These are phyloP conservation scores for Misgurnus anguillicaudatus DNA, from an alignment of 2,113 vertebrate genomes.

Conservation along the genomic window DNA sequence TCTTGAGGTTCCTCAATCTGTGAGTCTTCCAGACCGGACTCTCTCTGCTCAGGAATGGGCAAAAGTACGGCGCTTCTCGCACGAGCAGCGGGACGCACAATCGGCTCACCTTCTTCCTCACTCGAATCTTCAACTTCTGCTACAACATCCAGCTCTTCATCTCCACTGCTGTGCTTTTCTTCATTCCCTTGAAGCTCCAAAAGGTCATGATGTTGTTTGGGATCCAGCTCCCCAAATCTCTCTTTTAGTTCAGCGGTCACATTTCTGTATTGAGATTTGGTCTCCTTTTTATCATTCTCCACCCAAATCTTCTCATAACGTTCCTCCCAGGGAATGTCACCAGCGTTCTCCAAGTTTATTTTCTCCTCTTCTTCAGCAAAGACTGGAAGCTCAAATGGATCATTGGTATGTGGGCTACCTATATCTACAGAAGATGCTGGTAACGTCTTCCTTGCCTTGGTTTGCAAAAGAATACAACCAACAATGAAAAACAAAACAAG, in stretches of 20 bases:
- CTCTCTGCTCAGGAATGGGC: slow-evolving; percentile 71
- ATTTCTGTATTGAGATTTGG: slow-evolving; percentile 79
- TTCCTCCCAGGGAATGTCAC: slow-evolving; percentile 71
- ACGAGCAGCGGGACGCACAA: slow-evolving; percentile 57
- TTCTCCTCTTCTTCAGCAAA: slow-evolving; percentile 7
- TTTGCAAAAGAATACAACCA: slow-evolving; percentile 69
- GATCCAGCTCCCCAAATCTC: slow-evolving; percentile 76
- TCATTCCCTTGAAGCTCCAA: background rate
- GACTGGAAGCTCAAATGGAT: slow-evolving; percentile 54
- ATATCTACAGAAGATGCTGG: slow-evolving; percentile 61
- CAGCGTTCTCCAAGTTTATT: too few relatives aligned
- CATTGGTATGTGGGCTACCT: slow-evolving; percentile 59
- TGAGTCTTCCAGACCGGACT: slow-evolving; percentile 70
- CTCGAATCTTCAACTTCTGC: slow-evolving; percentile 64
- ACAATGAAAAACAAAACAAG: slow-evolving; percentile 44
- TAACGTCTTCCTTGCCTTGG: slow-evolving; percentile 78
- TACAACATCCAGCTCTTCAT: slow-evolving; percentile 28
- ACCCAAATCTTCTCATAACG: slow-evolving; percentile 84
- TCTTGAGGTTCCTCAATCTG: slow-evolving; percentile 42
- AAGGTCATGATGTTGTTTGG: slow-evolving; percentile 35
- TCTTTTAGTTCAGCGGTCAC: slow-evolving; percentile 83
- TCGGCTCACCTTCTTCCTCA: slow-evolving; percentile 66
- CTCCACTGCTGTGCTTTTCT: slow-evolving; percentile 8
- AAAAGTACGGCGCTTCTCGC: slow-evolving; percentile 60
- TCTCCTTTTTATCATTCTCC: slow-evolving; percentile 80